Conservation (phyloP, 2,888 invertebrate genomes). For the Pardosa pseudoannulata region DNA sequence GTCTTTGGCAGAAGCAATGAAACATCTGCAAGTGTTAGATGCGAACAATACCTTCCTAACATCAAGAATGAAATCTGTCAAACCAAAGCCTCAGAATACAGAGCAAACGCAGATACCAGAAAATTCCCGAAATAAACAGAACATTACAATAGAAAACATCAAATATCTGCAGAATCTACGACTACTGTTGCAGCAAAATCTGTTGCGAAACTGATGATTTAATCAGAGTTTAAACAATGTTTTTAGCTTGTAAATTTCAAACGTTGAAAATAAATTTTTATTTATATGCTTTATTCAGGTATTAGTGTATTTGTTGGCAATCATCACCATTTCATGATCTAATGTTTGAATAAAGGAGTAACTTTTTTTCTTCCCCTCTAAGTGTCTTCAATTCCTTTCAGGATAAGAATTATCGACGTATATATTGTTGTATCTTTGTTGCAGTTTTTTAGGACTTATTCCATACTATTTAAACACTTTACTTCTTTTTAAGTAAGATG, state of each 20-base stretch:
- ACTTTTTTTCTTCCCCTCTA: too few species aligned
- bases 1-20: constrained; percentile 42
- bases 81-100: not conserved
- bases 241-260: too few species aligned
- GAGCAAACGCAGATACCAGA: not conserved
- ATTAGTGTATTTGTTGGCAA: too few species aligned
- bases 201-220: not conserved
- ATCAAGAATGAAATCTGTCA: constrained; percentile 2
- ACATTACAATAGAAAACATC: not conserved
- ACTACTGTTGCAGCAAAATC: too few species aligned
- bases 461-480: not conserved
- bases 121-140: not conserved
- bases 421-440: not conserved
- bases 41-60: constrained; percentile 21
- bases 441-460: not conserved
- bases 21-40: constrained; percentile 29
- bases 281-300: too few species aligned
- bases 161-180: not conserved
- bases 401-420: too few species aligned
- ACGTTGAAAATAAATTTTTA: too few species aligned
- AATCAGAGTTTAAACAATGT: too few species aligned
- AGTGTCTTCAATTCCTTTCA: too few species aligned
- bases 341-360: too few species aligned
- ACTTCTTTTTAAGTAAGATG: not conserved
- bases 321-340: too few species aligned